Conservation (phyloP, 1,140 invertebrate genomes). For the Drosophila sucinea region DNA sequence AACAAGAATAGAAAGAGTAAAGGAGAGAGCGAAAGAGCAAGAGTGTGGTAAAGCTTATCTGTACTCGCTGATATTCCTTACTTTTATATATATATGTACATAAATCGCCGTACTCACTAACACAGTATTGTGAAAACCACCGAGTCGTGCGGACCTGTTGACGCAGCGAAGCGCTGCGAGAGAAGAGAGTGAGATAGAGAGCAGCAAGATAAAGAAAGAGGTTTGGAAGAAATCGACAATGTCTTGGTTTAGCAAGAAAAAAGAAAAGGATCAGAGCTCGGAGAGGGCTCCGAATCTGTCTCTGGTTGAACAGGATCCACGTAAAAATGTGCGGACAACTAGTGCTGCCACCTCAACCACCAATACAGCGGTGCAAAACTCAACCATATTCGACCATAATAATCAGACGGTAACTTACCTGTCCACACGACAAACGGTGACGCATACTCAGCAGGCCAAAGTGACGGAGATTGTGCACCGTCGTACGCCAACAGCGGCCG, state of each 20-base stretch:
- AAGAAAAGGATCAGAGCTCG: constrained; percentile 40
- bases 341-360: constrained; percentile 69
- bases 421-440: constrained; percentile 73
- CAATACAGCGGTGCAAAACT: constrained; percentile 73
- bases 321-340: constrained; percentile 69
- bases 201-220: background rate
- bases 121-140: background rate
- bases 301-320: constrained; percentile 68
- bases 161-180: background rate
- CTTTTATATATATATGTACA: background rate
- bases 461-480: constrained; percentile 70
- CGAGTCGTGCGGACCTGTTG: background rate
- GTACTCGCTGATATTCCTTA: background rate
- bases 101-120: too few species aligned
- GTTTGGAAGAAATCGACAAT: constrained; percentile 31
- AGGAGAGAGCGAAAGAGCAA: constrained; percentile 4
- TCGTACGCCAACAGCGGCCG: constrained; percentile 62
- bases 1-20: background rate
- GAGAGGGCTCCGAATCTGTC: constrained; percentile 29
- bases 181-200: background rate
- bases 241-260: constrained; percentile 62
- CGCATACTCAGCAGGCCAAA: constrained; percentile 63
- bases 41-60: background rate
- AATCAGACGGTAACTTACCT: constrained; percentile 66
- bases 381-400: constrained; percentile 70